Evolutionary conservation across 1,140 invertebrate species (phyloP), one percentile per base, ranked within the genome.

Genomic region (Ephestia elutella): DNA sequence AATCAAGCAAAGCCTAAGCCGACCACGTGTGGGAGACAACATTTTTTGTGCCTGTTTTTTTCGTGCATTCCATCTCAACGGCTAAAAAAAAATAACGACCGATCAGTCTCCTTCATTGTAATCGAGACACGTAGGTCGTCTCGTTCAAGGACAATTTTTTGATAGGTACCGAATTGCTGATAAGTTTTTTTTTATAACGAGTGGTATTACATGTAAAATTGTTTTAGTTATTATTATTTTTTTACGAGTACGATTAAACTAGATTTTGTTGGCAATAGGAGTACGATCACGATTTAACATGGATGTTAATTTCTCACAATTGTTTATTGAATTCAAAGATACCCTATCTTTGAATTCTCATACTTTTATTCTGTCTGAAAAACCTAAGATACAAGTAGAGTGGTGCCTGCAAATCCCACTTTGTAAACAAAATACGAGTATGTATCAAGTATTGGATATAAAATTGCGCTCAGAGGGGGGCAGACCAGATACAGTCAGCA

Each of bases 91-190:
- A 65, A 59, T 50, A 59, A 66, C 57, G 57, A 55, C 62, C 50
- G 50, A 53, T 53, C 50, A 25, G 20, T 56, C 65, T 66, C 61
- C 53, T 60, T 66, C 61, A 60, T 66, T 66, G 65, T 66, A 60
- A 66, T 60, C 55, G 49, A 68, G 62, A 61, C 66, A 68, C 69
- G 69, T 66, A 60, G 10, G 50, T n/a, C 21, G 50, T 53, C 55
- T 28, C 38, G 62, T 19, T 56, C 60, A 60, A 66, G 60, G 65
- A 63, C 65, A 59, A 62, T 60, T 62, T 30, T 59, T 53, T 62
- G 38, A 44, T 44, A n/a, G n/a, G n/a, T n/a, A 44, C 38, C 2
- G 38, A 44, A 44, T 44, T 4, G 11, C 7, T 32, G 30, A 32
- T 32, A 32, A 44, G 38, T 15, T 44, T 44, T 44, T 44, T 44